These are phyloP conservation scores for Pogonognathellus flavescens DNA, from an alignment of 1,140 invertebrate genomes.

Conservation along the genomic window DNA sequence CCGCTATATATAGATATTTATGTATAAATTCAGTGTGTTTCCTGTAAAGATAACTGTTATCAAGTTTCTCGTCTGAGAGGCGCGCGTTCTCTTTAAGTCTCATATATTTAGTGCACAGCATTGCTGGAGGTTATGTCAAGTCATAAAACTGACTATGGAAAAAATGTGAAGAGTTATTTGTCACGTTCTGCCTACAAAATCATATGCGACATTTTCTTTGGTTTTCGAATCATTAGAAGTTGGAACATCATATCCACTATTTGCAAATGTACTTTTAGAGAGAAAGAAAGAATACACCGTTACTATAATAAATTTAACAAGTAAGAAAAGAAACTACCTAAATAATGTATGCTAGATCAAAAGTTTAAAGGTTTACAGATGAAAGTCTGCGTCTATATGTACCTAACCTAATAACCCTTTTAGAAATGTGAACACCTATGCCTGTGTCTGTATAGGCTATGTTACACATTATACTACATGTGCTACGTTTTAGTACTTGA, in stretches of 20 bases:
- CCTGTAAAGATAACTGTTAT: no score
- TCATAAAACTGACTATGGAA: not conserved
- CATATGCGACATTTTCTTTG: not conserved
- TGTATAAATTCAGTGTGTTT: no score
- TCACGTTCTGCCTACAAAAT: not conserved
- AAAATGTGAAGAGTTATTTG: not conserved
- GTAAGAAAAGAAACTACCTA: not conserved
- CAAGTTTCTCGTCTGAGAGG: no score
- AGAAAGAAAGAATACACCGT: no score
- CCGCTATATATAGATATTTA: no score
- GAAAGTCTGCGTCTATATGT: no score
- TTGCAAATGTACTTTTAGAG: no score
- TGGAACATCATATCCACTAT: no score
- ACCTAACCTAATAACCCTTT: not conserved
- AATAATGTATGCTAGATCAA: slow-evolving; percentile 11
- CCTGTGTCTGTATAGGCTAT: no score
- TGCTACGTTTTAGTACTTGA: slow-evolving; percentile 17
- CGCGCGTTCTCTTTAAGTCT: not conserved
- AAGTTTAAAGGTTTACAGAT: slow-evolving; percentile 28
- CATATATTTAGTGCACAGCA: not conserved
- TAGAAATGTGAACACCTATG: not conserved
- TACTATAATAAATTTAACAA: no score
- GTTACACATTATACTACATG: not conserved
- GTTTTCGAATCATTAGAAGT: no score
- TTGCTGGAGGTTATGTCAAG: not conserved